A percentile compares a stretch with the other conserved stretches of the same genome.
Evolutionary conservation across 1,140 invertebrate species (phyloP).

Genomic region (Lepidostoma basale): DNA sequence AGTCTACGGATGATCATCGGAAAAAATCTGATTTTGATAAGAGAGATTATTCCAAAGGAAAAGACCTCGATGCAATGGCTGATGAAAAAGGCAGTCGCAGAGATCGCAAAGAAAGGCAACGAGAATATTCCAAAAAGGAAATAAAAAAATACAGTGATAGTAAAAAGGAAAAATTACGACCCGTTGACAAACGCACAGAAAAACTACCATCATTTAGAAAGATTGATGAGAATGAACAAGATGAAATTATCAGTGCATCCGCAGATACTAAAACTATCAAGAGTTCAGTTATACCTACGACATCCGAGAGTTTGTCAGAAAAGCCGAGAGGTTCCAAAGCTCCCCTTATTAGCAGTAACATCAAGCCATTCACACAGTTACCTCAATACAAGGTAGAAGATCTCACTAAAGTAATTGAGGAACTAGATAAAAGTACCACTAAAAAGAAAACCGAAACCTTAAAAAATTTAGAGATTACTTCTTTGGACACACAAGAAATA

Average conservation of each 20-base stretch:
- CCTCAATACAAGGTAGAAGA: conserved; percentile 59
- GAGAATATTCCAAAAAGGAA: conserved; percentile 55
- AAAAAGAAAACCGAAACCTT: conserved; percentile 33
- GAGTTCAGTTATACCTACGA: conserved; percentile 41
- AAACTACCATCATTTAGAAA: conserved; percentile 19
- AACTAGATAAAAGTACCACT: conserved; percentile 52
- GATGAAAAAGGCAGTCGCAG: conserved; percentile 51
- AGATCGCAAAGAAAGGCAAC: conserved; percentile 53
- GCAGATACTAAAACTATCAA: conserved; percentile 34
- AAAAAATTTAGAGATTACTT: neutral
- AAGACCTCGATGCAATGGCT: conserved; percentile 46
- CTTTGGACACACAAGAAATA: neutral
- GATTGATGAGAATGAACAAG: conserved; percentile 38
- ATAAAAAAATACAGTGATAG: conserved; percentile 58
- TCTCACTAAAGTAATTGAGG: conserved; percentile 56
- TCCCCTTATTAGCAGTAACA: conserved; percentile 51
- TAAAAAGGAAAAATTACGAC: conserved; percentile 55
- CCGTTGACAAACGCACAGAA: conserved; percentile 45
- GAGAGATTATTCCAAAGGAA: conserved; percentile 54
- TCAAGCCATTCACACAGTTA: conserved; percentile 59
- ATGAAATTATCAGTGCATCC: conserved; percentile 42
- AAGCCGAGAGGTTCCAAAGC: conserved; percentile 22
- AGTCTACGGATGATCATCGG: conserved; percentile 46
- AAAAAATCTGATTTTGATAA: conserved; percentile 53
- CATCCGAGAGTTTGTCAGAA: conserved; percentile 10